Evolutionary conservation across 2,113 vertebrate species (phyloP), one percentile per base, ranked within the genome.

Genomic region (Scalopus aquaticus): DNA sequence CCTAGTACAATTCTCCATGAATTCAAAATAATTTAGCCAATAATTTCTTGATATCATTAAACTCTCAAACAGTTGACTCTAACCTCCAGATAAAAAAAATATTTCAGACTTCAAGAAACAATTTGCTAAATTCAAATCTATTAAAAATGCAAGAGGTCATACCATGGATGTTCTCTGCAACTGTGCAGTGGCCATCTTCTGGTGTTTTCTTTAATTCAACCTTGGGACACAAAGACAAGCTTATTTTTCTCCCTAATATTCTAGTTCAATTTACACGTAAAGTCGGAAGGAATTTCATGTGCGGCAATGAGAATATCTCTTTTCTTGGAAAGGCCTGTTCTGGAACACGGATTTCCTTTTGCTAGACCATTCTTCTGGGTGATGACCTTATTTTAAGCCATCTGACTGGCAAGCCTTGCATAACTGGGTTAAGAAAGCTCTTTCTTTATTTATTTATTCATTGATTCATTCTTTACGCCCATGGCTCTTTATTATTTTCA

Each of bases 131-230:
- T n/a, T 58, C 70, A 89, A 1, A 88, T 13, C 65, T 3, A 74
- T 9, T 17, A 35, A 54, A 78, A 95, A 82, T 42, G 88, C 8
- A 94, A 56, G 20, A 69, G 92, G 30, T 51, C 95, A 0, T 98
- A 98, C 98, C 98, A 95, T 54, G 4, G 84, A 88, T 42, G 28
- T 97, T 95, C 90, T 97, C 62, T 97, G 97, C 95, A 98, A 96
- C 95, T 98, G 98, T 42, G 98, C 97, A 11, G 98, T 98, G 58
- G 98, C 98, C 98, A 99, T 99, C 28, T 87, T n/a, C 97, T 95
- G 85, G 88, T 37, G 30, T 51, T 80, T 73, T 73, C 90, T 93
- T 88, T 67, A 90, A 94, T 80, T 82, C 90, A 92, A 93, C 88
- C 95, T 89, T 96, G 91, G 72, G 70, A 96, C 28, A 96, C 28